Conservation (phyloP, 2,888 invertebrate genomes). For the Listrodromus nycthemerus region DNA sequence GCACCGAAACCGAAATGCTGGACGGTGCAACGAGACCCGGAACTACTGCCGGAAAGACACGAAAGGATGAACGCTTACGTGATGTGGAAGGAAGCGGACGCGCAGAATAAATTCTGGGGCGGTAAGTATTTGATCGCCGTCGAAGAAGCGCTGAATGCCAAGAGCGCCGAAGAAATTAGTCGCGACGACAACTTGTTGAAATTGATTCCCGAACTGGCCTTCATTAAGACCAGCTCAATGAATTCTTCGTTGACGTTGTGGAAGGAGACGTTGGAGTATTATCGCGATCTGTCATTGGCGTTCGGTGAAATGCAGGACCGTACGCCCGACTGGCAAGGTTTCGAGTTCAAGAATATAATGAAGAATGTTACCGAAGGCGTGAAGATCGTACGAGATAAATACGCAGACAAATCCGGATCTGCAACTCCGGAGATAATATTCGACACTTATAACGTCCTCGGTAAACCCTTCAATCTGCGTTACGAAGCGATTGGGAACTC, state of each 20-base stretch:
- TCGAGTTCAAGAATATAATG: neutral
- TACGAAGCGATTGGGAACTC: slow-evolving; percentile 7
- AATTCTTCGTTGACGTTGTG: neutral
- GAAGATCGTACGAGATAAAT: too few relatives aligned
- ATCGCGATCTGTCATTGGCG: neutral
- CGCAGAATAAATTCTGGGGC: too few relatives aligned
- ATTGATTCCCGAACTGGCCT: neutral
- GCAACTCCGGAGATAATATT: too few relatives aligned
- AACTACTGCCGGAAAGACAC: neutral
- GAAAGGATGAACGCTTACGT: neutral
- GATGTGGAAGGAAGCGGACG: neutral
- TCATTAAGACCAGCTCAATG: neutral
- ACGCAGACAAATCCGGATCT: too few relatives aligned
- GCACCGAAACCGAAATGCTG: neutral
- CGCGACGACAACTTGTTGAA: too few relatives aligned
- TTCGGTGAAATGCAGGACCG: neutral
- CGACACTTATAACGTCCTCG: neutral
- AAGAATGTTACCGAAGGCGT: neutral
- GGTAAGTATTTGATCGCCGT: neutral
- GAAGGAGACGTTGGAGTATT: neutral
- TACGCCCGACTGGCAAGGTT: neutral
- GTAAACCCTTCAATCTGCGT: slow-evolving; percentile 1
- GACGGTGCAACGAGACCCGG: neutral
- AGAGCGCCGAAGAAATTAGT: neutral
- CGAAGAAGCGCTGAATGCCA: neutral